A percentile compares a stretch with the other conserved stretches of the same genome.
phyloP scores from a whole-genome alignment of 2,888 invertebrate genomes.

The Drosophila algonquin region DNA sequence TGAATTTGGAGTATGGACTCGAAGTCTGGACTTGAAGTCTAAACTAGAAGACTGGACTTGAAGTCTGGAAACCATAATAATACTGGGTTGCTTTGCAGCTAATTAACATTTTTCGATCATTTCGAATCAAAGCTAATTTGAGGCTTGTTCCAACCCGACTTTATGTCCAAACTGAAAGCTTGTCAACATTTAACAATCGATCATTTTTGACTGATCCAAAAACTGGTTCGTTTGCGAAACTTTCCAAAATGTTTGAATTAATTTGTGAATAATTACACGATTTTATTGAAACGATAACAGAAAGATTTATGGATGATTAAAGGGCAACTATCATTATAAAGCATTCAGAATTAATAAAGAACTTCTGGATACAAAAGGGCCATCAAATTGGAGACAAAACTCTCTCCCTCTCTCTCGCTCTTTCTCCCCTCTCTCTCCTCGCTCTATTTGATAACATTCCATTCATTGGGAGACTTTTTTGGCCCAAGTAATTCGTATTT shows the following conservation, averaged over 20 bases:
- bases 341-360: too few species aligned
- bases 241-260: not conserved
- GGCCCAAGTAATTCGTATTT: not conserved
- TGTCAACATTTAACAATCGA: not conserved
- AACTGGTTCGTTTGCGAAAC: not conserved
- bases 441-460: too few species aligned
- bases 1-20: too few species aligned
- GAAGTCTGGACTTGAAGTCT: too few species aligned
- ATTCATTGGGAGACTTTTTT: too few species aligned
- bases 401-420: not conserved
- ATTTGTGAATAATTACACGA: not conserved
- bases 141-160: not conserved
- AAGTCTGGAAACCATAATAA: too few species aligned
- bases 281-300: not conserved
- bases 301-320: too few species aligned
- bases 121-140: not conserved
- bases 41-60: too few species aligned
- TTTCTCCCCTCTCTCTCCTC: too few species aligned
- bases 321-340: too few species aligned
- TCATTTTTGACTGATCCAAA: not conserved
- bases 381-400: constrained; percentile 4
- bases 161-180: not conserved
- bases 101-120: not conserved
- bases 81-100: not conserved
- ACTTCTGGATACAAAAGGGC: not conserved